A percentile compares a stretch with the other conserved stretches of the same genome.
These are phyloP conservation scores for Eristalis tenax DNA, from an alignment of 2,888 invertebrate genomes.

Conservation along the genomic window DNA sequence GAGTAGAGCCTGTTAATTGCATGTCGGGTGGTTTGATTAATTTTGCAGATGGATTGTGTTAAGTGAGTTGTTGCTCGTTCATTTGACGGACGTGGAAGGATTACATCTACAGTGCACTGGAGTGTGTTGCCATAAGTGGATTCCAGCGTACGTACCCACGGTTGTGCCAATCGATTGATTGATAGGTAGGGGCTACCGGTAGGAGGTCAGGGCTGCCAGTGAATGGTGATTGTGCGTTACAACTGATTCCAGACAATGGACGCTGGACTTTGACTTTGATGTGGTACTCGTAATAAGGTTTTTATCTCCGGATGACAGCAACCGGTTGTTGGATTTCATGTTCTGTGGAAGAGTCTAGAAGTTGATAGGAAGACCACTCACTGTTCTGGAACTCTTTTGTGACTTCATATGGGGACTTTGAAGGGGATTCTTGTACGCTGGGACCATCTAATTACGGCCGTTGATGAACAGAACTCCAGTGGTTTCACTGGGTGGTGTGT, in stretches of 20 bases:
- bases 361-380: too few species aligned
- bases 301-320: too few species aligned
- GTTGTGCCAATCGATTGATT: neutral
- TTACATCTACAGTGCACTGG: neutral
- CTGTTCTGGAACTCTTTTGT: too few species aligned
- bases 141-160: neutral
- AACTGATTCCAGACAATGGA: neutral
- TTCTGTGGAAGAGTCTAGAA: too few species aligned
- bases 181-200: neutral
- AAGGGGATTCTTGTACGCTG: too few species aligned
- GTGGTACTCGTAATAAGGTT: too few species aligned
- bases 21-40: slow-evolving; percentile 15
- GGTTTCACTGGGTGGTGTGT: too few species aligned
- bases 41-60: slow-evolving; percentile 14
- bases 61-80: neutral
- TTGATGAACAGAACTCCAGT: too few species aligned
- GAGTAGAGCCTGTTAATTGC: slow-evolving; percentile 25
- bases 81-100: neutral
- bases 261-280: neutral
- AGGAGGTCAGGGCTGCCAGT: neutral
- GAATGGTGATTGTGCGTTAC: neutral
- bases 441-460: too few species aligned
- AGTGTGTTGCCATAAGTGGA: neutral
- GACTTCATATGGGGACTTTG: too few species aligned
- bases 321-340: too few species aligned